phyloP scores from a whole-genome alignment of 2,888 invertebrate species.

The Mermis nigrescens region DNA sequence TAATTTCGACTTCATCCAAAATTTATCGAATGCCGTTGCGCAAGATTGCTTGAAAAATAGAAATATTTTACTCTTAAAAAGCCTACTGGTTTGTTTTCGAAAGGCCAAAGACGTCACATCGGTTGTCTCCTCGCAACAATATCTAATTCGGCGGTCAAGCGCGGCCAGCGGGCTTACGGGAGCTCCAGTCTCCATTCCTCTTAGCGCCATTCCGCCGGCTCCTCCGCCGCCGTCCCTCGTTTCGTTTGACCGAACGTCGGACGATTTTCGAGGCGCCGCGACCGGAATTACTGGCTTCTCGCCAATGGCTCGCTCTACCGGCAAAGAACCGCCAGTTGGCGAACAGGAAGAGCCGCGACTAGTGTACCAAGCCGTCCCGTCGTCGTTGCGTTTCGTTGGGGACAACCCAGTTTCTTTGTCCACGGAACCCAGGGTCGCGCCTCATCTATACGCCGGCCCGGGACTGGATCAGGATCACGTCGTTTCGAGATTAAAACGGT shows the following conservation, averaged over 20 bases:
- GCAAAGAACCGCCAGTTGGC: neutral
- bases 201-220: neutral
- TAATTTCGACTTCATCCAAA: too few species aligned
- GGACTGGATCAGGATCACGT: conserved; percentile 1
- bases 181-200: too few species aligned
- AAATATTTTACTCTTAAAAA: too few species aligned
- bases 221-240: conserved; percentile 11
- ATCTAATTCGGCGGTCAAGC: too few species aligned
- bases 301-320: neutral
- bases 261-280: neutral
- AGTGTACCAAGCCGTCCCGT: neutral
- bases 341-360: too few species aligned
- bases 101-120: conserved; percentile 9
- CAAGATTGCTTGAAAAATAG: too few species aligned
- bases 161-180: too few species aligned
- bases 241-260: neutral
- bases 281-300: neutral
- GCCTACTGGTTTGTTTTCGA: too few species aligned
- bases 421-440: neutral
- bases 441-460: neutral
- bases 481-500: conserved; percentile 25
- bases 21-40: too few species aligned
- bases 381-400: neutral
- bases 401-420: too few species aligned
- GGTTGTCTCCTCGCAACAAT: conserved; percentile 13